Base-by-base conservation (phyloP, 2,888 invertebrate species). In the Acheta domesticus region DNA sequence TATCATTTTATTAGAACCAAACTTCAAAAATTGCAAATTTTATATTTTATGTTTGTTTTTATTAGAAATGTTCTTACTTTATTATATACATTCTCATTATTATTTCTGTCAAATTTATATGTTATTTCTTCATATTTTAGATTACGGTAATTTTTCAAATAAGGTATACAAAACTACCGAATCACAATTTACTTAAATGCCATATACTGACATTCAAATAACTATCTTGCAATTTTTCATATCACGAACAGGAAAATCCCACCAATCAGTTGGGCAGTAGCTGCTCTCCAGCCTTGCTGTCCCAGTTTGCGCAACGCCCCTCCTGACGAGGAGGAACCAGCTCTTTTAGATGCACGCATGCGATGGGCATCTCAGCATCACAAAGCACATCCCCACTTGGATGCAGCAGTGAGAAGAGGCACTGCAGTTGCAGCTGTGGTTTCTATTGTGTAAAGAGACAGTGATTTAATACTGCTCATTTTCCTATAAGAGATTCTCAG, bases 231-330 rank as follows among this genome's bases (percentile, higher is more conserved):
- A 36, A 36, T 36, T 36, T 36, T 36, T 36, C 1, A 8, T 36
- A 0, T 36, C 36, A 36, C 5, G 36, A 36, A 8, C 8, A 84
- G 84, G 75, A 84, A 84, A 80, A 80, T 84, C 12, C 84, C 84
- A 16, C 84, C 84, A 21, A 83, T 84, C 80, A 84, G 83, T 77
- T 84, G 84, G 84, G 80, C 79, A 80, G 80, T 79, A 23, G 80
- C 79, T 76, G 82, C 76, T 16, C 79, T 79, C 78, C 62, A 62
- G 79, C n/a, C 80, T 14, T 62, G 62, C n/a, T 62, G 62, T n/a
- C 62, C 62, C 14, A 16, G 62, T 62, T 62, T 62, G n/a, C 62
- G 62, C 62, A 11, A 11, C 14, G 8, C 16, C 4, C 62, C 62
- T 19, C 62, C 62, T 4, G 62, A 62, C 62, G 62, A 62, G n/a